Evolutionary conservation across 2,888 invertebrate genomes (phyloP).

Genomic region (Drosophila infuscata): DNA sequence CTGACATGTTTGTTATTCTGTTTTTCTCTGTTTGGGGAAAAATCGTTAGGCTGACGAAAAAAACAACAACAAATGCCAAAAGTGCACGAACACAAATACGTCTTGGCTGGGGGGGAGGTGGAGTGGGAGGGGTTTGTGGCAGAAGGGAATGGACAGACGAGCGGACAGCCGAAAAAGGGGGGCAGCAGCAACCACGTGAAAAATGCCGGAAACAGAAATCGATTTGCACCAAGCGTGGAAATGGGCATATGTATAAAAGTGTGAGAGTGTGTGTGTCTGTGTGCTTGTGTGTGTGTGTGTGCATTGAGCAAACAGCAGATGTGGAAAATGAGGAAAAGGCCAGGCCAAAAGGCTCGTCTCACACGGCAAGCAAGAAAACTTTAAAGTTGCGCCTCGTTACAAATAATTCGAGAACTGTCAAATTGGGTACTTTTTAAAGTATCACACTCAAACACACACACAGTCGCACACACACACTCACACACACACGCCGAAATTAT

Average conservation of each 20-base stretch:
- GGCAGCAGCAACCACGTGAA: constrained; percentile 81
- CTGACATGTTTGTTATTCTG: constrained; percentile 51
- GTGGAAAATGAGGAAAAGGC: constrained; percentile 4
- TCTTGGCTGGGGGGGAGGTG: not conserved
- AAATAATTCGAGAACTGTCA: constrained; percentile 20
- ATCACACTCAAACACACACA: not conserved
- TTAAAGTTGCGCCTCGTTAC: constrained; percentile 18
- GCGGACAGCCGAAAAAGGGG: constrained; percentile 18
- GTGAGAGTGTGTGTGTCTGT: constrained; percentile 19
- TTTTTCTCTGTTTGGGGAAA: constrained; percentile 63
- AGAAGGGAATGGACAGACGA: constrained; percentile 35
- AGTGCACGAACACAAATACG: constrained; percentile 66
- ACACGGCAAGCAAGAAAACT: constrained; percentile 1
- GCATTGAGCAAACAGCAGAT: constrained; percentile 29
- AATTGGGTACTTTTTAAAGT: not conserved
- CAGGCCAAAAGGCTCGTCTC: constrained; percentile 16
- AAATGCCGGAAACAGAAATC: constrained; percentile 85
- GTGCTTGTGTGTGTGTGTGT: constrained; percentile 25
- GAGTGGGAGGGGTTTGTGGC: constrained; percentile 3
- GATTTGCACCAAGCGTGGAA: constrained; percentile 74
- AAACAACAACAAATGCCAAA: constrained; percentile 64
- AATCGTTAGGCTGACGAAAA: constrained; percentile 71
- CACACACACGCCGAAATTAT: constrained; percentile 64
- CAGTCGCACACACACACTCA: not conserved
- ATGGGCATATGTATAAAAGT: constrained; percentile 35